Conservation (phyloP, 2,113 vertebrate genomes). For the Bos javanicus region DNA sequence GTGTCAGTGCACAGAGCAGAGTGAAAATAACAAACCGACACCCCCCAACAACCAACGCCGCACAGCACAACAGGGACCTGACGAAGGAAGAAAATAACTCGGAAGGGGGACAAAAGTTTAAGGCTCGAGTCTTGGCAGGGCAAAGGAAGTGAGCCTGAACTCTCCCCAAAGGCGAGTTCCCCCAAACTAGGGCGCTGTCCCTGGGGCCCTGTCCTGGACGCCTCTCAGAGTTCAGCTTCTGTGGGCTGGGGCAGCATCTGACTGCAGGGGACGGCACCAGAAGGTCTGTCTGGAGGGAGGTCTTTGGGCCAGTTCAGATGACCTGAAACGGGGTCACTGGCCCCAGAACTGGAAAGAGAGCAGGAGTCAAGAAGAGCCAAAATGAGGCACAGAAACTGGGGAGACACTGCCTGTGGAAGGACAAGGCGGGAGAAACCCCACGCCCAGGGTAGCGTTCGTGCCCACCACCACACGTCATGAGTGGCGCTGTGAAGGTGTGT, state of each 20-base stretch:
- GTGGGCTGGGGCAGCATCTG: accelerated
- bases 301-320: not conserved
- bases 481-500: not conserved
- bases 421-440: not conserved
- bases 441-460: not conserved
- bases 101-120: not conserved
- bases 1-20: not conserved
- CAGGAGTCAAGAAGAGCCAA: not conserved
- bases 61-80: constrained; percentile 39
- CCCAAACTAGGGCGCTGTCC: not conserved
- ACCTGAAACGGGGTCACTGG: not conserved
- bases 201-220: not conserved
- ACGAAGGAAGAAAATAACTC: constrained; percentile 16
- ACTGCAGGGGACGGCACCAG: not conserved
- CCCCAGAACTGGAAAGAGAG: not conserved
- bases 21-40: constrained; percentile 49
- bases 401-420: accelerated
- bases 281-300: not conserved
- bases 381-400: not conserved
- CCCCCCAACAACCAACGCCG: constrained; percentile 9
- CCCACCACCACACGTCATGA: accelerated
- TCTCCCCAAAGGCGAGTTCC: not conserved
- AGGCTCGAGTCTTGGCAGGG: not conserved
- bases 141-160: not conserved
- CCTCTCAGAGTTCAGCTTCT: accelerated